A percentile compares a stretch with the other conserved stretches of the same genome.
Evolutionary conservation across 2,113 vertebrate species (phyloP).

Genomic region (Sorex fumeus): DNA sequence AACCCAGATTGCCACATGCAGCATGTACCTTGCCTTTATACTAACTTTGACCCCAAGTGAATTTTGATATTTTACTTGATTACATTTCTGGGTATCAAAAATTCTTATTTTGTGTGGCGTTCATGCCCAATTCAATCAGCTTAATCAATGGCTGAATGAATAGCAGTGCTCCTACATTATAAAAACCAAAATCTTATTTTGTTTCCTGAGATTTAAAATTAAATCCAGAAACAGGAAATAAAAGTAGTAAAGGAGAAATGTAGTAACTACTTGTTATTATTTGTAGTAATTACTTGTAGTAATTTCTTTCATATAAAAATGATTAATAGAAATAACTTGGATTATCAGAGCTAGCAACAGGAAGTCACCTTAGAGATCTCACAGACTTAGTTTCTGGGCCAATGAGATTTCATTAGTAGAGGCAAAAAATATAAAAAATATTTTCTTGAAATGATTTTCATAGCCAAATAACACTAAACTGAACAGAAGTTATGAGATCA

Average conservation of each 20-base stretch:
- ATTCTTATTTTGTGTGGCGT: background rate
- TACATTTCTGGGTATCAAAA: constrained; percentile 21
- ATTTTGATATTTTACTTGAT: background rate
- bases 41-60: background rate
- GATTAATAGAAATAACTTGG: background rate
- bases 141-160: no score
- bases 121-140: no score
- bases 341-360: background rate
- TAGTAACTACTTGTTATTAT: background rate
- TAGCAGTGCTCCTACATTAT: no score
- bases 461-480: background rate
- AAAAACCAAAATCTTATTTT: background rate
- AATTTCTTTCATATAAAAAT: constrained; percentile 9
- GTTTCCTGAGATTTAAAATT: background rate
- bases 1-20: background rate
- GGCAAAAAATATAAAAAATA: background rate
- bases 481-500: background rate
- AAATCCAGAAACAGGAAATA: background rate
- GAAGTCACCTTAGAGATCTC: background rate
- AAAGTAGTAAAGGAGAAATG: background rate
- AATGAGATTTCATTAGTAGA: constrained; percentile 9
- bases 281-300: background rate
- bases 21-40: no score
- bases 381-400: background rate
- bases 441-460: background rate